Percentiles rank a stretch among this genome's conserved stretches.
phyloP scores from a whole-genome alignment of 2,888 invertebrate genomes.

The Holacanthella duospinosa region DNA sequence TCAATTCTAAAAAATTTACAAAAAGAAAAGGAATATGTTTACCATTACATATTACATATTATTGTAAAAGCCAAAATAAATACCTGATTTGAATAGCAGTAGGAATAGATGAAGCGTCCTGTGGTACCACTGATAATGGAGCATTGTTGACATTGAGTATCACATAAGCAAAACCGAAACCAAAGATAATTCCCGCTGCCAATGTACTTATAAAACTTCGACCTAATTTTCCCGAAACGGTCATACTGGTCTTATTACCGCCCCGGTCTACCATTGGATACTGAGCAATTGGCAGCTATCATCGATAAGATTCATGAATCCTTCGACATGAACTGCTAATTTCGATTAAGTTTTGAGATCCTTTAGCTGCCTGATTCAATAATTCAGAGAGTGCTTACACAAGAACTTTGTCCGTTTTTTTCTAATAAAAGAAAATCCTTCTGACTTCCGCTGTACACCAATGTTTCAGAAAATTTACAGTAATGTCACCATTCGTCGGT shows the following conservation, averaged over 20 bases:
- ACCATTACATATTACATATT: neutral
- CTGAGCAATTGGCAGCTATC: too few species aligned
- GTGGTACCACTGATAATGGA: neutral
- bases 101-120: constrained; percentile 3
- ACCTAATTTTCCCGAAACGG: constrained; percentile 43
- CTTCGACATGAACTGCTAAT: too few species aligned
- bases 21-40: neutral
- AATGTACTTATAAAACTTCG: constrained; percentile 60
- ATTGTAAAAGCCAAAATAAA: neutral
- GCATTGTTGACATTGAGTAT: constrained; percentile 44
- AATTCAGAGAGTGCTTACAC: too few species aligned
- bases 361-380: too few species aligned
- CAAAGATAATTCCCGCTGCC: constrained; percentile 60
- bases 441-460: too few species aligned
- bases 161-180: constrained; percentile 66
- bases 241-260: neutral
- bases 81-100: neutral
- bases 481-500: too few species aligned
- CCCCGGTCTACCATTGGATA: too few species aligned
- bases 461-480: too few species aligned
- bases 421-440: too few species aligned
- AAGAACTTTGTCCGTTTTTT: too few species aligned
- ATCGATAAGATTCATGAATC: too few species aligned
- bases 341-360: too few species aligned
- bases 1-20: constrained; percentile 2